A percentile compares a stretch with the other conserved stretches of the same genome.
Evolutionary conservation across 2,888 invertebrate species (phyloP).

Genomic region (Tethea ocularis): DNA sequence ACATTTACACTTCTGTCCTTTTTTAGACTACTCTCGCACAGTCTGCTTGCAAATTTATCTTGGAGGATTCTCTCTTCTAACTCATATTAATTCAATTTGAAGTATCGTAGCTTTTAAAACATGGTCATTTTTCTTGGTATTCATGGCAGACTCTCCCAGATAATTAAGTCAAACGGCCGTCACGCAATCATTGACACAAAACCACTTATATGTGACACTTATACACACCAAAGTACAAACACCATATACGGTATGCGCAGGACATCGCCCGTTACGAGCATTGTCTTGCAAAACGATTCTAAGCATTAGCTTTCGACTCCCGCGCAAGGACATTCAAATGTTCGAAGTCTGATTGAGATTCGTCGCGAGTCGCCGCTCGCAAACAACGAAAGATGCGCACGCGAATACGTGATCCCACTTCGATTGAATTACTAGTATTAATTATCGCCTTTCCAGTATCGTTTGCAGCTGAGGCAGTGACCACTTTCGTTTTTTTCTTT

Average conservation of each 20-base stretch:
- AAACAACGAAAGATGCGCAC: slow-evolving; percentile 34
- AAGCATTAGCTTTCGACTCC: slow-evolving; percentile 62
- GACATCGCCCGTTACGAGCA: slow-evolving; percentile 59
- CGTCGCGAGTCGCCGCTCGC: slow-evolving; percentile 41
- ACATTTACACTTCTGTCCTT: too few relatives aligned
- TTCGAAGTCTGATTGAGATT: slow-evolving; percentile 42
- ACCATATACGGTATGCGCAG: slow-evolving; percentile 54
- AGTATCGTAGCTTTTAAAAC: slow-evolving; percentile 21
- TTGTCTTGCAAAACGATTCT: slow-evolving; percentile 68
- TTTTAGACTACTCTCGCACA: neutral
- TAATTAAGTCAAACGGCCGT: slow-evolving; percentile 22
- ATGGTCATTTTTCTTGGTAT: slow-evolving; percentile 17
- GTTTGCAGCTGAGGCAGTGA: slow-evolving; percentile 26
- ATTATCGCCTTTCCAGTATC: slow-evolving; percentile 60
- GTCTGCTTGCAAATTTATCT: neutral
- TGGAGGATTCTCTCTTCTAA: neutral
- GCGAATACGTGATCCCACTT: slow-evolving; percentile 32
- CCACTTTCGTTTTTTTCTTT: slow-evolving; percentile 54
- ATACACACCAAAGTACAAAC: slow-evolving; percentile 23
- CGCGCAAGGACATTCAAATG: slow-evolving; percentile 68
- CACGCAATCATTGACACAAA: slow-evolving; percentile 40
- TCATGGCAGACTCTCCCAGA: slow-evolving; percentile 24
- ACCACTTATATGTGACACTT: slow-evolving; percentile 36
- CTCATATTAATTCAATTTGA: slow-evolving; percentile 10
- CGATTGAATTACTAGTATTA: slow-evolving; percentile 52